phyloP scores from a whole-genome alignment of 2,113 vertebrate species.

The Anoplopoma fimbria region DNA sequence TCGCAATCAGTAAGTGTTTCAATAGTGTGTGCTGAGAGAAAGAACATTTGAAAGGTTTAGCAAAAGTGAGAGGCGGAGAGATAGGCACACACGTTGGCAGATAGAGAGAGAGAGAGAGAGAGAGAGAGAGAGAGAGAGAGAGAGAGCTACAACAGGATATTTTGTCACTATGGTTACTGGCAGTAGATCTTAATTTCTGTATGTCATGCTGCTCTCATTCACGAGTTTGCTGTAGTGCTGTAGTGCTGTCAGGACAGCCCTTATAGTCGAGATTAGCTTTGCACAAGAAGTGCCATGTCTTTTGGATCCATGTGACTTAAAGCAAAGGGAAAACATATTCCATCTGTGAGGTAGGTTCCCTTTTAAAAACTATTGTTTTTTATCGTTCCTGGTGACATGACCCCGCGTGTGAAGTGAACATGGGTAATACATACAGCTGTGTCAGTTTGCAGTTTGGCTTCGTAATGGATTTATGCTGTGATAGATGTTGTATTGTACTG shows the following conservation, averaged over 20 bases:
- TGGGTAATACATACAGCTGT: neutral
- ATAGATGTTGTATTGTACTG: neutral
- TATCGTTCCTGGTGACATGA: neutral
- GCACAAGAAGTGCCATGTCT: neutral
- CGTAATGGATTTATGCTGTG: neutral
- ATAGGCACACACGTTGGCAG: neutral
- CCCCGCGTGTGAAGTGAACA: neutral
- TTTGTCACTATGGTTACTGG: slow-evolving; percentile 78
- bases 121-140: slow-evolving; percentile 5
- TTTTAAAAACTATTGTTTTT: neutral
- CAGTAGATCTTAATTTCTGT: slow-evolving; percentile 66
- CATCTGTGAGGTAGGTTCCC: slow-evolving; percentile 54
- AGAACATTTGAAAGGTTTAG: neutral
- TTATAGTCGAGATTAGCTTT: neutral
- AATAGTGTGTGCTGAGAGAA: neutral
- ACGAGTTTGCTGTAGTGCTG: neutral
- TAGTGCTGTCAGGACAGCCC: neutral
- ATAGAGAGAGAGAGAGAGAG: slow-evolving; percentile 3
- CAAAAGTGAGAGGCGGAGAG: neutral
- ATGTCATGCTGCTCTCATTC: slow-evolving; percentile 49
- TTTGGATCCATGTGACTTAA: slow-evolving; percentile 23
- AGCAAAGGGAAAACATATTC: neutral
- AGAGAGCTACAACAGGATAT: slow-evolving; percentile 79
- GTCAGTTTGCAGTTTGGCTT: neutral
- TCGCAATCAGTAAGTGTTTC: neutral